These are phyloP conservation scores for Cryptomyrus ogoouensis DNA, from an alignment of 2,113 vertebrate genomes.

Conservation along the genomic window DNA sequence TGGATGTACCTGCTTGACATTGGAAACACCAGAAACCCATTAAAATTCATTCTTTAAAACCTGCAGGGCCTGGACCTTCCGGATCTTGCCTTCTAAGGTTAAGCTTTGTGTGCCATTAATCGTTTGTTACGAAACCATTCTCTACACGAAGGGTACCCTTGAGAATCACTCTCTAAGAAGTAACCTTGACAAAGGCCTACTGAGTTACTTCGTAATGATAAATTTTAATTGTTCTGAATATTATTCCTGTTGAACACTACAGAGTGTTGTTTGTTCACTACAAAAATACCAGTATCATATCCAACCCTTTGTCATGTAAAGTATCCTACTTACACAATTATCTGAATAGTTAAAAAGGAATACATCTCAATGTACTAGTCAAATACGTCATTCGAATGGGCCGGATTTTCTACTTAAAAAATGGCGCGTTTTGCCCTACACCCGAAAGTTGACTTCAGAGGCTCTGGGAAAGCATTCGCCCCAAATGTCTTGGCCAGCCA, in stretches of 20 bases:
- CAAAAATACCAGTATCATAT: not conserved
- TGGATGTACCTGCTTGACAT: not conserved
- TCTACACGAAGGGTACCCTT: not conserved
- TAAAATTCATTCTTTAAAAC: not conserved
- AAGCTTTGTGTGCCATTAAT: not conserved
- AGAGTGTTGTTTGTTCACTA: not conserved
- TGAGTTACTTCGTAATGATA: not conserved
- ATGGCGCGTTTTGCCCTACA: constrained; percentile 17
- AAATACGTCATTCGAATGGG: not conserved
- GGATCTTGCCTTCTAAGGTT: not conserved
- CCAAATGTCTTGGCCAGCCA: not conserved
- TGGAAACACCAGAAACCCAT: not conserved
- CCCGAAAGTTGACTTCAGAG: constrained; percentile 14
- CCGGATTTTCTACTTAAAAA: constrained; percentile 12
- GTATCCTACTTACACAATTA: not conserved
- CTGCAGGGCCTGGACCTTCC: not conserved
- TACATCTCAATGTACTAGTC: not conserved
- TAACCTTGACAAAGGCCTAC: not conserved
- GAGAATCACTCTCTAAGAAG: not conserved
- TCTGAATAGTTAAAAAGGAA: not conserved
- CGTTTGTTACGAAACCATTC: not conserved
- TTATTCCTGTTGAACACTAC: not conserved
- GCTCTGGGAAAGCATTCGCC: not conserved
- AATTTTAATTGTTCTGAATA: not conserved
- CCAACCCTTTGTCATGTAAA: not conserved